phyloP scores from a whole-genome alignment of 2,888 invertebrate species.

The Halictus ligatus region DNA sequence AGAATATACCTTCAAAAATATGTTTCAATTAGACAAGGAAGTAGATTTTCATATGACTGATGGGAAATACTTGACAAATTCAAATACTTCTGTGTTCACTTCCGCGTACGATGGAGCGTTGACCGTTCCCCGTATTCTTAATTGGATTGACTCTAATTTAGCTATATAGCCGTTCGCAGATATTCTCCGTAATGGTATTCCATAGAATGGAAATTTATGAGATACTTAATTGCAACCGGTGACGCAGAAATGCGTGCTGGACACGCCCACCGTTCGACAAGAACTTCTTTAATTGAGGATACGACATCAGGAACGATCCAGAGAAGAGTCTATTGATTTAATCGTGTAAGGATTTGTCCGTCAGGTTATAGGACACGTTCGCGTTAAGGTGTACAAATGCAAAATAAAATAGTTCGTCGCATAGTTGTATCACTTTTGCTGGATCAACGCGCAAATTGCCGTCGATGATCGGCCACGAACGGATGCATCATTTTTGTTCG shows the following conservation, averaged over 20 bases:
- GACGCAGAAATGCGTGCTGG: not conserved
- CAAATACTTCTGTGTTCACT: not conserved
- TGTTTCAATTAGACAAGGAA: too few species aligned
- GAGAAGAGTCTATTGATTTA: not conserved
- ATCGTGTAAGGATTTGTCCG: not conserved
- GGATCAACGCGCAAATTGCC: slow-evolving; percentile 61
- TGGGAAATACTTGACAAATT: too few species aligned
- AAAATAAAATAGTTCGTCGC: slow-evolving; percentile 43
- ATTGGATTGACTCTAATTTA: not conserved
- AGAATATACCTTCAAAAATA: too few species aligned
- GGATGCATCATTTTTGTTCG: slow-evolving; percentile 56
- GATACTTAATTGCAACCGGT: not conserved
- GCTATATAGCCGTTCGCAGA: not conserved
- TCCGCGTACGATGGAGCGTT: not conserved
- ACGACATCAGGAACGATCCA: too few species aligned
- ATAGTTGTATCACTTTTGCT: slow-evolving; percentile 31
- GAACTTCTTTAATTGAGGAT: not conserved
- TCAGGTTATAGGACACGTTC: not conserved
- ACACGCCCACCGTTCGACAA: not conserved
- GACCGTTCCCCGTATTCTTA: not conserved
- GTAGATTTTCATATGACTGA: too few species aligned
- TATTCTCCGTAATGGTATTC: not conserved
- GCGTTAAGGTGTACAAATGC: not conserved
- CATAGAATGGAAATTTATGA: slow-evolving; percentile 9
- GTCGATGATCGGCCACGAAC: slow-evolving; percentile 33